Evolutionary conservation across 2,888 invertebrate species (phyloP), one percentile per base, ranked within the genome.

Genomic region (Stenichneumon culpator): DNA sequence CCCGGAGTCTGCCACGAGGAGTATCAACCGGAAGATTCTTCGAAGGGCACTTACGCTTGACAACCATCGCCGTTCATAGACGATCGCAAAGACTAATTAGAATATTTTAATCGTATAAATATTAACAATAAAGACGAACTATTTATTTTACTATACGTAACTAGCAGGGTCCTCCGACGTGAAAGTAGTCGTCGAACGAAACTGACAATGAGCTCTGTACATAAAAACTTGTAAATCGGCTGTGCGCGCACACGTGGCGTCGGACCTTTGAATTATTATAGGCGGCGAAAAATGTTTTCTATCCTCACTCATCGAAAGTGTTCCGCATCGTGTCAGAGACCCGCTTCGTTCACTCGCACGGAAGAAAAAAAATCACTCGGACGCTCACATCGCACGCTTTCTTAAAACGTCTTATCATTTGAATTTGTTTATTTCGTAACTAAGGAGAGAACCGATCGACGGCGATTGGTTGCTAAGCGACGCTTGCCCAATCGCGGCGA

Each of bases 1-100:
- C 91, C 92, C 36, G 93, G 93, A 74, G 87, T 86, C 73, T 91
- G 91, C 85, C 88, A 90, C 32, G 92, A 84, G 81, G 88, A 89
- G 60, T 86, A 84, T 67, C 87, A 87, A 84, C 73, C 79, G 0
- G 90, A 90, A 84, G 90, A 87, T 54, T 81, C 87, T 78, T 87
- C 88, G 19, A 88, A 83, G 50, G 87, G 86, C 73, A 80, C 85
- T 52, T 63, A 68, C 36, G 83, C 86, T 68, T 88, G 79, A 84
- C 63, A 69, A 65, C 19, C 28, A 22, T 22, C 22, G 39, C 47
- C 68, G 78, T 11, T 74, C 5, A 47, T 36, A 50, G 69, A 25
- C n/a, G 19, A 11, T 22, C 74, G 36, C 50, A 16, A 70, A 83
- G 80, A 83, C 82, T 80, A 68, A 77, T 77, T 86, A 85, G 82